Base-by-base conservation (phyloP, 2,888 invertebrate species). In the Heteromurus nitidus region DNA sequence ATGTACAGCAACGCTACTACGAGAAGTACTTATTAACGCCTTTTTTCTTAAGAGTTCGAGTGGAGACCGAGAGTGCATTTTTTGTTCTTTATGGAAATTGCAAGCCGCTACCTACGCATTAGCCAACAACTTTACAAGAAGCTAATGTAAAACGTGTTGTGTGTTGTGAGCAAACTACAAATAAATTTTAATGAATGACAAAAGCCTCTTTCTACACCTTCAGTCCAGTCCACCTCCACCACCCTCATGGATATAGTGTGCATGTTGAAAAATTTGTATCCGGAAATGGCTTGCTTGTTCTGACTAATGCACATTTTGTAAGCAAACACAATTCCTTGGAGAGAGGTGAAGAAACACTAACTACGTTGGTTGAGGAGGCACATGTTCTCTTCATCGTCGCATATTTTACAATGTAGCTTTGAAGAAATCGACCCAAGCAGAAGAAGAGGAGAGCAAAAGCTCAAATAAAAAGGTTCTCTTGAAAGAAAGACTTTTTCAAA, bases 251-350 rank as follows among this genome's bases (percentile, higher is more conserved):
- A n/a, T n/a, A 18, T n/a, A 55, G 22, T 58, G n/a, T n/a, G n/a
- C n/a, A 69, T 42, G 64, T 31, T n/a, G n/a, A 36, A 79, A 58
- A 79, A 64, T 72, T 79, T 79, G 64, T 70, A 60, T 28, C 79
- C 70, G 79, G 79, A 79, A 79, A 79, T 72, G 55, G 55, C 30
- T 5, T 53, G 11, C 65, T 44, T 79, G 79, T 79, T 62, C 58
- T 7, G 64, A 62, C 70, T 70, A 70, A 72, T 79, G 68, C 36
- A 31, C 67, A 44, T 24, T 79, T 72, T 70, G 62, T 70, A 72
- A 55, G 53, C 50, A 72, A 53, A 58, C 31, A 73, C 24, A 73
- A 5, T 36, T 36, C 36, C 13, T 36, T 36, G 36, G n/a, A n/a
- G 5, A 24, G 55, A 24, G 55, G 7, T 5, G 16, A 55, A 24